These are phyloP conservation scores for Callorhinus ursinus DNA, from an alignment of 2,113 vertebrate genomes.

Conservation along the genomic window DNA sequence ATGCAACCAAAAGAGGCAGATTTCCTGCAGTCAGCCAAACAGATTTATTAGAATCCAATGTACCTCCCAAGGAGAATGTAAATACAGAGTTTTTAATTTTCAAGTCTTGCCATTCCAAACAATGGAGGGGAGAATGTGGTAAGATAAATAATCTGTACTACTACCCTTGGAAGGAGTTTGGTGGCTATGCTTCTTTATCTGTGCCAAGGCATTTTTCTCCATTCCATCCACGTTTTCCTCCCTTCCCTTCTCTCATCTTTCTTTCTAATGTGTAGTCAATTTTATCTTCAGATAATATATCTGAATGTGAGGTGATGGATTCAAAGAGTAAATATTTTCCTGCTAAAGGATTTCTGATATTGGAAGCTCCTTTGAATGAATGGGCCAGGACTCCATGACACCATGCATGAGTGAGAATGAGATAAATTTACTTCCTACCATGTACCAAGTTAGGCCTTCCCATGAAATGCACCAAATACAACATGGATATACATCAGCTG, in stretches of 20 bases:
- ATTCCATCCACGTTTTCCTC: neutral
- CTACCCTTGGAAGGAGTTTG: neutral
- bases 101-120: conserved; percentile 56
- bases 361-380: neutral
- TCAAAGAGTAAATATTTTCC: conserved; percentile 36
- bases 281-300: neutral
- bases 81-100: conserved; percentile 69
- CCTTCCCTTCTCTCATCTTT: neutral
- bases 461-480: neutral
- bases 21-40: conserved; percentile 72
- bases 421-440: conserved; percentile 16
- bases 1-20: conserved; percentile 67
- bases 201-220: neutral
- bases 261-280: neutral
- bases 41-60: conserved; percentile 66
- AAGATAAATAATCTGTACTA: conserved; percentile 41
- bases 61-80: conserved; percentile 77
- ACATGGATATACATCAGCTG: neutral
- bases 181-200: neutral
- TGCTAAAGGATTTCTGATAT: neutral
- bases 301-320: neutral
- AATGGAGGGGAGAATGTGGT: conserved; percentile 35
- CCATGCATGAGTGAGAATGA: neutral
- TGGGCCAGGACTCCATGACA: neutral
- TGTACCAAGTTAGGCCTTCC: neutral